A percentile compares a stretch with the other conserved stretches of the same genome.
Evolutionary conservation across 1,140 invertebrate species (phyloP).

Genomic region (Colletes gigas): DNA sequence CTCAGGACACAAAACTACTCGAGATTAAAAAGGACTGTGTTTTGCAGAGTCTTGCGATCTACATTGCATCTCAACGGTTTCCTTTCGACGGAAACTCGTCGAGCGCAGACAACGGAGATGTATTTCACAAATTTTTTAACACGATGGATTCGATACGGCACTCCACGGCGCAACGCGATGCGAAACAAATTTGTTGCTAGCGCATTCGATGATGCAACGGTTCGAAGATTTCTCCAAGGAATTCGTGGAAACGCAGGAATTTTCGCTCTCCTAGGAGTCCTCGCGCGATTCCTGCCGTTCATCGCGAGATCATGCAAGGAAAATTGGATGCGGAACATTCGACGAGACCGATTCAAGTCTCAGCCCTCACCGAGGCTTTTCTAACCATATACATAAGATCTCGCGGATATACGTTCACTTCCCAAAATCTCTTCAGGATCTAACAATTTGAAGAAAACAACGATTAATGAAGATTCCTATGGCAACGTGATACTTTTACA

Average conservation of each 20-base stretch:
- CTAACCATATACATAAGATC: not conserved
- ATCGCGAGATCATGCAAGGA: conserved; percentile 63
- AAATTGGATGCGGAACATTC: conserved; percentile 61
- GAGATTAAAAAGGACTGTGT: too few relatives aligned
- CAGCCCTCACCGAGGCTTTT: not conserved
- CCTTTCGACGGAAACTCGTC: conserved; percentile 38
- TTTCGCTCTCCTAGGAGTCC: conserved; percentile 28
- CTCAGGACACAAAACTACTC: too few relatives aligned
- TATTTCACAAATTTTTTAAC: conserved; percentile 71
- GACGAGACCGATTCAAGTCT: conserved; percentile 38
- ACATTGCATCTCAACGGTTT: not conserved
- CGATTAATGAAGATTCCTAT: too few relatives aligned
- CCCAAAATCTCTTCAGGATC: too few relatives aligned
- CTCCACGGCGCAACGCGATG: conserved; percentile 55
- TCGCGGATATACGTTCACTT: not conserved
- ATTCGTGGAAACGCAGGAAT: conserved; percentile 58
- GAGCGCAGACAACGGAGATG: conserved; percentile 61
- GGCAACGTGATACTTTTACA: too few relatives aligned
- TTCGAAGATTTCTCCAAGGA: conserved; percentile 76
- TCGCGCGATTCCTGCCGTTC: conserved; percentile 57
- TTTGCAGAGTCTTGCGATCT: too few relatives aligned
- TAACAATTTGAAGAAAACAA: too few relatives aligned
- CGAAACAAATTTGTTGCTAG: conserved; percentile 75
- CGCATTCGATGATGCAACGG: conserved; percentile 69
- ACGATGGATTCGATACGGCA: not conserved